phyloP scores from a whole-genome alignment of 2,113 vertebrate genomes.

The Stigmatopora argus region DNA sequence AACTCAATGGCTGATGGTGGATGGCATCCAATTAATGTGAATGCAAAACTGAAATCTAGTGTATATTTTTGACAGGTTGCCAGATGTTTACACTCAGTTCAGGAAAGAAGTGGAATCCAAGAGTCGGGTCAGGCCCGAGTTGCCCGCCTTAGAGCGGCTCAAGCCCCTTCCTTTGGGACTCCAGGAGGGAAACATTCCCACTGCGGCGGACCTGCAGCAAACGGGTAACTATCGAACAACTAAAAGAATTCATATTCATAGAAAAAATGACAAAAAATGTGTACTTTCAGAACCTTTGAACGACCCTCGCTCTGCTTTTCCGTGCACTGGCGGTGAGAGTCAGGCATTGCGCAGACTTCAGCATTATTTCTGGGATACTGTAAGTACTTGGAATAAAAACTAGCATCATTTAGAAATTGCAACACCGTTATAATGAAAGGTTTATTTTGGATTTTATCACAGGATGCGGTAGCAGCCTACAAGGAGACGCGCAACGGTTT shows the following conservation, averaged over 20 bases:
- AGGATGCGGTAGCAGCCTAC: conserved; percentile 76
- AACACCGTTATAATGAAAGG: background rate
- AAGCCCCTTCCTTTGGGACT: conserved; percentile 68
- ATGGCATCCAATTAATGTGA: too few relatives aligned
- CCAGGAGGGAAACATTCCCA: conserved; percentile 71
- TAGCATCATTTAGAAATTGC: background rate
- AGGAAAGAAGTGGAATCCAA: conserved; percentile 68
- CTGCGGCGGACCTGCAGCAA: conserved; percentile 66
- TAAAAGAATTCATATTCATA: background rate
- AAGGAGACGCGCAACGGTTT: conserved; percentile 78
- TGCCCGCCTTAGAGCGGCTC: conserved; percentile 56
- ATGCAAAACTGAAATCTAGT: background rate
- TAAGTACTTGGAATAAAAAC: conserved; percentile 40
- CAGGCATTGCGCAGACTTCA: conserved; percentile 73
- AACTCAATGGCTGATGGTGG: too few relatives aligned
- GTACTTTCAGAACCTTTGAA: conserved; percentile 54
- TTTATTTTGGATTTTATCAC: conserved; percentile 15
- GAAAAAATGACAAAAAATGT: background rate
- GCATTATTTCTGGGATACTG: conserved; percentile 81
- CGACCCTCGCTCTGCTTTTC: conserved; percentile 75
- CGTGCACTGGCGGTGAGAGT: conserved; percentile 75
- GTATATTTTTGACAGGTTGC: conserved; percentile 60
- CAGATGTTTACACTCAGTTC: conserved; percentile 80
- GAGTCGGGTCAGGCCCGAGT: conserved; percentile 60
- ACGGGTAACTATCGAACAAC: conserved; percentile 50